Evolutionary conservation across 1,140 invertebrate genomes (phyloP).

Genomic region (Gonioctena quinquepunctata): DNA sequence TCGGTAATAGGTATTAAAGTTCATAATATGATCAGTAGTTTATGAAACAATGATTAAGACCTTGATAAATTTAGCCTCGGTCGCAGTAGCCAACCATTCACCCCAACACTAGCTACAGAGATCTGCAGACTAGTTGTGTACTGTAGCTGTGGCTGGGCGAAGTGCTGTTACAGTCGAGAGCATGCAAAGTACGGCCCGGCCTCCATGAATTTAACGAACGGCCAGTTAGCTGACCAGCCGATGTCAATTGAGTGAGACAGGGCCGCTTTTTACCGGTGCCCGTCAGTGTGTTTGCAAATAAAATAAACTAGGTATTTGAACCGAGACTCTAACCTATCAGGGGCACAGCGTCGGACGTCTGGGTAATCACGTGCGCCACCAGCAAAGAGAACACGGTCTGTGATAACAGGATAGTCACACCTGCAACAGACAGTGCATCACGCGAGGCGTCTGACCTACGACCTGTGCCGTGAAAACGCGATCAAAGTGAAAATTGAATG

Average conservation of each 20-base stretch:
- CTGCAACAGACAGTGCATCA: slow-evolving; percentile 73
- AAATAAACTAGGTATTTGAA: slow-evolving; percentile 38
- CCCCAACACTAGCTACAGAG: slow-evolving; percentile 26
- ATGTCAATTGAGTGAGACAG: slow-evolving; percentile 8
- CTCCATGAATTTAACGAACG: not conserved
- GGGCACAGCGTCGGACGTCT: slow-evolving; percentile 96
- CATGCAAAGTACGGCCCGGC: slow-evolving; percentile 40
- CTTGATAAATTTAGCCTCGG: slow-evolving; percentile 5
- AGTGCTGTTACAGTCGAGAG: slow-evolving; percentile 50
- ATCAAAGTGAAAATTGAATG: not conserved
- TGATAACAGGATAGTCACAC: slow-evolving; percentile 98
- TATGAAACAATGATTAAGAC: not conserved
- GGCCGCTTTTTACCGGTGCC: slow-evolving; percentile 26
- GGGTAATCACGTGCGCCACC: slow-evolving; percentile 94
- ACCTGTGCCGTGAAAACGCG: slow-evolving; percentile 42
- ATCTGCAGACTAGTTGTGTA: slow-evolving; percentile 41
- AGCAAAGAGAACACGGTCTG: slow-evolving; percentile 99
- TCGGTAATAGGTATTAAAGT: not conserved
- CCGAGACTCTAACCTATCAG: slow-evolving; percentile 82
- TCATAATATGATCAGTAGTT: slow-evolving; percentile 2
- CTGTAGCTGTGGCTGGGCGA: slow-evolving; percentile 48
- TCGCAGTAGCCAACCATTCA: slow-evolving; percentile 16
- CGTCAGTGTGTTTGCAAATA: slow-evolving; percentile 42
- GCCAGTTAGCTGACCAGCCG: not conserved
- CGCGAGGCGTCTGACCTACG: slow-evolving; percentile 50